A percentile compares a stretch with the other conserved stretches of the same genome.
Evolutionary conservation across 2,888 invertebrate species (phyloP).

Genomic region (Muscina levida): DNA sequence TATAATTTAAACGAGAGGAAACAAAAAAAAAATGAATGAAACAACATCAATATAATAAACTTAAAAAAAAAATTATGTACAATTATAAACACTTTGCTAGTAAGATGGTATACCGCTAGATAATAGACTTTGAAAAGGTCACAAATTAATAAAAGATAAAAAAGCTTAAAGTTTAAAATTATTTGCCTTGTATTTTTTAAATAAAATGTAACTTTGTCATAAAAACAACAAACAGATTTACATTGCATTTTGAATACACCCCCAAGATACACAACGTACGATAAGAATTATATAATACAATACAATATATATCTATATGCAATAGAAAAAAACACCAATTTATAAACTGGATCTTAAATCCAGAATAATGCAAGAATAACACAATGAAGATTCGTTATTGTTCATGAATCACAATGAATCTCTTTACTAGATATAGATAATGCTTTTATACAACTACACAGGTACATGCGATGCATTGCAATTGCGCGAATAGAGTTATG

Average conservation of each 20-base stretch:
- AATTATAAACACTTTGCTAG: slow-evolving; percentile 27
- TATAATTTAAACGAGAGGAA: slow-evolving; percentile 37
- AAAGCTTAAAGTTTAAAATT: slow-evolving; percentile 60
- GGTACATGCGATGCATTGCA: neutral
- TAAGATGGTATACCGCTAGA: slow-evolving; percentile 16
- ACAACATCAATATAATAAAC: neutral
- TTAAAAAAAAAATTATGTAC: slow-evolving; percentile 32
- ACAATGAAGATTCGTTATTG: neutral
- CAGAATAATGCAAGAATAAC: neutral
- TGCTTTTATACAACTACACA: slow-evolving; percentile 1
- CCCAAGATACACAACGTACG: slow-evolving; percentile 33
- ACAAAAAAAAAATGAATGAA: slow-evolving; percentile 29
- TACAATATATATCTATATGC: no score
- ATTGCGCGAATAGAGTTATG: neutral
- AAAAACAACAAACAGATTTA: slow-evolving; percentile 44
- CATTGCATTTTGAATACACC: slow-evolving; percentile 43
- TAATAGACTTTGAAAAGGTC: slow-evolving; percentile 57
- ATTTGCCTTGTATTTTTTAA: slow-evolving; percentile 63
- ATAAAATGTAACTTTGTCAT: slow-evolving; percentile 50
- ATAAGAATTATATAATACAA: neutral
- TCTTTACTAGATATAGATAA: neutral
- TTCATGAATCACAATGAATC: slow-evolving; percentile 19
- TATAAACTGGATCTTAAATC: slow-evolving; percentile 38
- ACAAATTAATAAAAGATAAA: slow-evolving; percentile 43
- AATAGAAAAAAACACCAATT: slow-evolving; percentile 34